phyloP scores from a whole-genome alignment of 2,113 vertebrate species.

The Himantopus leucocephalus region DNA sequence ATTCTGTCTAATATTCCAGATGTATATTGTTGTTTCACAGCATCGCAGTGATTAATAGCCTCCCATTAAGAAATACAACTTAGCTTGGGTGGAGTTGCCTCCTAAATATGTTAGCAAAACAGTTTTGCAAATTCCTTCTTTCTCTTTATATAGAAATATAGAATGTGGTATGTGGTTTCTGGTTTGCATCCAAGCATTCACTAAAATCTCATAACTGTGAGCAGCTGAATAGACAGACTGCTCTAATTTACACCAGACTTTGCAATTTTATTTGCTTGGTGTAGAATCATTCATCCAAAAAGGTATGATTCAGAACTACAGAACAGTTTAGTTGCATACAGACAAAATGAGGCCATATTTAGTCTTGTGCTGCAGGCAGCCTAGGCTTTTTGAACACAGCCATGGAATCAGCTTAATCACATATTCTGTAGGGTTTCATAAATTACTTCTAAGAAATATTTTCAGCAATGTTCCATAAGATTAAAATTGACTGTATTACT shows the following conservation, averaged over 20 bases:
- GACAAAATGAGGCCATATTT: slow-evolving; percentile 27
- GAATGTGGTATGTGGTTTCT: slow-evolving; percentile 46
- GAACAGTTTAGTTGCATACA: neutral
- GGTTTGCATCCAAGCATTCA: slow-evolving; percentile 41
- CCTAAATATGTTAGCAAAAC: slow-evolving; percentile 29
- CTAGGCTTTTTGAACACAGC: neutral
- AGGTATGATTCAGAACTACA: slow-evolving; percentile 18
- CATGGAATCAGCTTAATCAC: neutral
- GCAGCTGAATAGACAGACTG: slow-evolving; percentile 63
- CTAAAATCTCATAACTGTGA: slow-evolving; percentile 59
- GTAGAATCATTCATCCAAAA: slow-evolving; percentile 30
- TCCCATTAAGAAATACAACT: neutral
- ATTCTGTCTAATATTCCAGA: neutral
- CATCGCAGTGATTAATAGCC: neutral
- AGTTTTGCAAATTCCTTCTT: slow-evolving; percentile 36
- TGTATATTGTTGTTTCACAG: neutral
- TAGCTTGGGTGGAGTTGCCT: slow-evolving; percentile 25
- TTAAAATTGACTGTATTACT: neutral
- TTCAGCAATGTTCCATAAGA: neutral
- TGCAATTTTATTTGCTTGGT: slow-evolving; percentile 41
- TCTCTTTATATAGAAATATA: slow-evolving; percentile 39
- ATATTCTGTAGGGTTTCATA: neutral
- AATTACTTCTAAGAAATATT: neutral
- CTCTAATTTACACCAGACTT: slow-evolving; percentile 58
- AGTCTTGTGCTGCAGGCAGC: neutral